Evolutionary conservation across 35 echinoderm and acorn worm species (phyloP), one percentile per base, ranked within the genome.

Genomic region (Holothuria glaberrima): DNA sequence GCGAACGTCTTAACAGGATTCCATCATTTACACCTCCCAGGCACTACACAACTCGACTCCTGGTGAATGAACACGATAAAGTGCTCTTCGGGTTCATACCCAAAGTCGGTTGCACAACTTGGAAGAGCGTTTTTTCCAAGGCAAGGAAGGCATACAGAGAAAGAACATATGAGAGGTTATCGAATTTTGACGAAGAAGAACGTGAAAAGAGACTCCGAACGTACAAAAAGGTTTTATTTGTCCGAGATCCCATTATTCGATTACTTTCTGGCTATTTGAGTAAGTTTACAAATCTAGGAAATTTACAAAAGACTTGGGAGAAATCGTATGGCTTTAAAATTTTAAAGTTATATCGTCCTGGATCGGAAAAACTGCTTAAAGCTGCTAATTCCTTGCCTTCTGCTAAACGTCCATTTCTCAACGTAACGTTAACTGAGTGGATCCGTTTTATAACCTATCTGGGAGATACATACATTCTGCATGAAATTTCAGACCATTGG

Each of bases 171-270:
- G 2, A 4, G 2, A 29, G 5, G 12, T 12, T n/a, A 4, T 21
- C 36, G 7, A 7, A 41, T 4, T 86, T 38, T 32, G 26, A 66
- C 19, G 63, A 86, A 4, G 19, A 30, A 0, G 63, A 25, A 16
- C 16, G 83, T 27, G 91, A 89, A 34, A 75, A 66, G 36, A 59
- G 87, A 62, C 41, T 95, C 18, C 13, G 79, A 25, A 87, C 68
- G 26, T 95, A 90, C 28, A 85, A 80, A 22, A 95, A 92, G 71
- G 94, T 91, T 2, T 22, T 95, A 24, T 95, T 95, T 71, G 94
- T 95, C 18, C 90, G 94, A 58, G 91, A 95, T 38, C 94, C 94
- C 0, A 59, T 95, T n/a, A 71, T 87, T 46, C 86, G 94, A 14
- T 34, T 95, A 20, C 70, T 95, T 22, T 95, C 94, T 48, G 80